Conservation (phyloP, 2,797 vertebrate species). For the Silurus lanzhouensis region DNA sequence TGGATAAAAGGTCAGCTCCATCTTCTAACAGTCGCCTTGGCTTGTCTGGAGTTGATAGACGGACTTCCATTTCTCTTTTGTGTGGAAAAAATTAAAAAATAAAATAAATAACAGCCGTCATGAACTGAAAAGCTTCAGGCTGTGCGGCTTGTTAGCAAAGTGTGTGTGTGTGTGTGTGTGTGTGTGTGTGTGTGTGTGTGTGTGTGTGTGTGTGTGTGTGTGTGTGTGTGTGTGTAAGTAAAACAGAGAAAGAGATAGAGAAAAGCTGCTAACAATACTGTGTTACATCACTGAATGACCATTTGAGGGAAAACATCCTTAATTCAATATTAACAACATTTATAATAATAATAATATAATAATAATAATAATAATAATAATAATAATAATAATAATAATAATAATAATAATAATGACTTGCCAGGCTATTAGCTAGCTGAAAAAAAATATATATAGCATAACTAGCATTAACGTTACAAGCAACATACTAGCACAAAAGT, state of each 20-base stretch:
- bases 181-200: slow-evolving; percentile 19
- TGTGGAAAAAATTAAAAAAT: slow-evolving; percentile 13
- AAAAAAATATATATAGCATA: too few species aligned
- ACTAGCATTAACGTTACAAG: background rate
- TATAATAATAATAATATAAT: too few species aligned
- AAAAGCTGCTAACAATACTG: background rate
- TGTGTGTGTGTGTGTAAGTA: background rate
- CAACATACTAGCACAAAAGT: background rate
- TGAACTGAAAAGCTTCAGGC: slow-evolving; percentile 28
- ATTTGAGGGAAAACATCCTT: background rate
- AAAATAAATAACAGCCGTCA: slow-evolving; percentile 22
- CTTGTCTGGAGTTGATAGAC: slow-evolving; percentile 44
- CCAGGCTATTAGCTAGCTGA: too few species aligned
- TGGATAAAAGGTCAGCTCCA: slow-evolving; percentile 51
- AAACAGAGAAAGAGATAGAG: background rate
- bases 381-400: background rate
- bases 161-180: slow-evolving; percentile 20
- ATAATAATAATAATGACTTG: background rate
- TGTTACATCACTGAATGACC: background rate
- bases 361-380: too few species aligned
- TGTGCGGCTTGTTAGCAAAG: slow-evolving; percentile 15
- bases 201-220: slow-evolving; percentile 8
- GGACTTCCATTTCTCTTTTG: slow-evolving; percentile 35
- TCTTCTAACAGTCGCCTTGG: slow-evolving; percentile 41
- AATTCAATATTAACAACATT: too few species aligned